Evolutionary conservation across 2,113 vertebrate species (phyloP), one percentile per base, ranked within the genome.

Genomic region (Cichladusa arquata): DNA sequence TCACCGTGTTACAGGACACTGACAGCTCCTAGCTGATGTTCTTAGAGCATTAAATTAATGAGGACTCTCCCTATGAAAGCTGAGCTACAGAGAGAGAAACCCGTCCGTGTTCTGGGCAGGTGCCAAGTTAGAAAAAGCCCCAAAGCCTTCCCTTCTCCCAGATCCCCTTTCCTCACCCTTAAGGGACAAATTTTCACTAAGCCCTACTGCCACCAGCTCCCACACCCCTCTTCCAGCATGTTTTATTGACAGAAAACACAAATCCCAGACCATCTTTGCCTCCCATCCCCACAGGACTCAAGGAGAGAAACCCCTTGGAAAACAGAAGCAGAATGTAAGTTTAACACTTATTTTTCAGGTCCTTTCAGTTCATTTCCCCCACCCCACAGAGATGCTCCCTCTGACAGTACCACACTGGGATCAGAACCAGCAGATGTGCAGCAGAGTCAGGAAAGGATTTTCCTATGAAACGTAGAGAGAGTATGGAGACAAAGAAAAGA

Each of bases 251-350:
- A 84, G 74, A 94, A 71, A 93, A 76, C 88, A 78, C 83, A 79
- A 64, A 83, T 47, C 73, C 91, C 69, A 82, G 47, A 66, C 64
- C 88, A 34, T 33, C 71, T 51, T 79, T 26, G 79, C 61, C 81
- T 77, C 78, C 88, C 92, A 17, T 45, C 29, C 92, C 90, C 76
- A 60, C 1, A 2, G 26, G 61, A 34, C 87, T 86, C 78, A 58
- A 77, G 64, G 60, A 93, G 79, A 76, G 64, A 84, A 93, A 57
- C 60, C 77, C 85, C 85, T 96, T 89, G 94, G 61, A 93, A 94
- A 96, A 94, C 97, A 93, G 87, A 95, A 97, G 96, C 95, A 96
- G 89, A 95, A 96, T 70, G 80, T 78, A 67, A 81, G 74, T 81
- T 89, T 73, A 71, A 65, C 69, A 48, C 83, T 88, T 81, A 5